Conservation (phyloP, 2,888 invertebrate genomes). For the Brenthis daphne region DNA sequence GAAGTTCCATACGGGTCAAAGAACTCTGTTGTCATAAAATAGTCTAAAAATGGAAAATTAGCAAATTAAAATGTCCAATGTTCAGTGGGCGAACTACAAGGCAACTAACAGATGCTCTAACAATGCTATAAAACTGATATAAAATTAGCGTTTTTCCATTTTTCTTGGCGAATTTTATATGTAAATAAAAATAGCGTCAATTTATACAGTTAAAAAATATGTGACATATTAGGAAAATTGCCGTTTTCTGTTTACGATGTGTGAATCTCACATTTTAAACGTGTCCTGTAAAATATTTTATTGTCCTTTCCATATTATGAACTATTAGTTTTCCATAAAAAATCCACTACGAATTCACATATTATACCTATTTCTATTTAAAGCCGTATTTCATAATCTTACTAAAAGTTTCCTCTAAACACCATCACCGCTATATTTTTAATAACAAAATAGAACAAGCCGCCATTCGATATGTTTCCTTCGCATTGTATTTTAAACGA, state of each 20-base stretch:
- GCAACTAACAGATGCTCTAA: constrained; percentile 62
- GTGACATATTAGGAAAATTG: background rate
- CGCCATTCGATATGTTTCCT: constrained; percentile 4
- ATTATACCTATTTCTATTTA: too few relatives aligned
- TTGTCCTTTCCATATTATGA: background rate
- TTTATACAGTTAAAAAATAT: constrained; percentile 18
- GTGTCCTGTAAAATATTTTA: background rate
- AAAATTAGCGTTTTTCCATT: constrained; percentile 42
- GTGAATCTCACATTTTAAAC: background rate
- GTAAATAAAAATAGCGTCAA: constrained; percentile 13
- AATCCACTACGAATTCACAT: too few relatives aligned
- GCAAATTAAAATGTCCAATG: constrained; percentile 38
- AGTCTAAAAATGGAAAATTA: constrained; percentile 52
- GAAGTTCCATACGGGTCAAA: constrained; percentile 44
- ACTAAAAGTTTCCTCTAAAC: background rate
- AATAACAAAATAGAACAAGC: background rate
- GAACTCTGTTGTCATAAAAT: constrained; percentile 53
- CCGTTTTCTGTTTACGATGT: constrained; percentile 3
- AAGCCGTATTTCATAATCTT: background rate
- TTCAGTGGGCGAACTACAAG: constrained; percentile 55
- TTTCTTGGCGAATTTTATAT: constrained; percentile 33
- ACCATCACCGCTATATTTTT: background rate
- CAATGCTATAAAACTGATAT: constrained; percentile 55
- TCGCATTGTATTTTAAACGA: constrained; percentile 21
- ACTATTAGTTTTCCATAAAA: too few relatives aligned